Base-by-base conservation (phyloP, 1,140 invertebrate genomes). In the Drosophila bocqueti region DNA sequence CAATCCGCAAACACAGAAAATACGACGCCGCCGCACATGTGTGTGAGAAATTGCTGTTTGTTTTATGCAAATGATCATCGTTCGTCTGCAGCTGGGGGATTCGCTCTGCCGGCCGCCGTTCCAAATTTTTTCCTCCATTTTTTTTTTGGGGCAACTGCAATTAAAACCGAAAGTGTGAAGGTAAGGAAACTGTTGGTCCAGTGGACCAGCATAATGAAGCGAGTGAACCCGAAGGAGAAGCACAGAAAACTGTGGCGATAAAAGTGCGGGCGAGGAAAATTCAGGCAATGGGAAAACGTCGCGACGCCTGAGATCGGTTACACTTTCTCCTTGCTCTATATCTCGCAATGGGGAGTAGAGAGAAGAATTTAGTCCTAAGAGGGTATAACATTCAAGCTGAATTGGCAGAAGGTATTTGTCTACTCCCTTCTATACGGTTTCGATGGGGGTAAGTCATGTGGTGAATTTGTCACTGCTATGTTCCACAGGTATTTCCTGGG, bases 81-180 rank as follows among this genome's bases (percentile, higher is more conserved):
- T 15, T 54, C 52, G 52, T 47, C 59, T 57, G 80, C 80, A 66
- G 60, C 63, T 43, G 75, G 54, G 54, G 54, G 82, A 80, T 75
- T 69, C 47, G 60, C 45, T 69, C 60, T 62, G 67, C 57, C 42
- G 40, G 49, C 60, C 79, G 58, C 66, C 57, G 59, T 77, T 87
- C 67, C 69, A 73, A 72, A 43, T 87, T 46, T 45, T 55, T 31
- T 24, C 65, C 15, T 10, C 21, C 11, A 16, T 54, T 36, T 36
- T 54, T 7, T 34, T 55, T 55, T 55, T 34, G 46, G 10, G 72
- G 52, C 40, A 43, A 46, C 34, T 50, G 68, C 81, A 84, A 87
- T 89, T 87, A 89, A 87, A 87, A 87, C 58, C 69, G 84, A 87
- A 87, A 87, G 84, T 87, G 84, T 89, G 72, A 87, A 84, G 74